Evolutionary conservation across 2,113 vertebrate species (phyloP).

Genomic region (Perognathus longimembris): DNA sequence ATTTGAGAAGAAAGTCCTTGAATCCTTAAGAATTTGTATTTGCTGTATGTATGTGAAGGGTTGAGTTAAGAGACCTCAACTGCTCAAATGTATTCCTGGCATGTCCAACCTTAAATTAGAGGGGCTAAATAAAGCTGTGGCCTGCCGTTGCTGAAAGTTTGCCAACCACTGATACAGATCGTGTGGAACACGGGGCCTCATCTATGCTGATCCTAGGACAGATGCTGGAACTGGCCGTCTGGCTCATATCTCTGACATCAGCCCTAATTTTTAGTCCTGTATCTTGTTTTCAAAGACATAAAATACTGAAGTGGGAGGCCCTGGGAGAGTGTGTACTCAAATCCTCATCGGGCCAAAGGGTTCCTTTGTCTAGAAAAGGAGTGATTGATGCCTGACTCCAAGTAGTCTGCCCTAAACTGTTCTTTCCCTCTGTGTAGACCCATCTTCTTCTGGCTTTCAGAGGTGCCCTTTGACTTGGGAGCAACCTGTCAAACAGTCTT

Average conservation of each 20-base stretch:
- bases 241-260: slow-evolving; percentile 61
- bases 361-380: slow-evolving; percentile 34
- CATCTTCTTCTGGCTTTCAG: slow-evolving; percentile 11
- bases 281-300: slow-evolving; percentile 49
- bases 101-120: slow-evolving; percentile 80
- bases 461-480: slow-evolving; percentile 59
- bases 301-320: not conserved
- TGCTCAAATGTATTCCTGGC: slow-evolving; percentile 78
- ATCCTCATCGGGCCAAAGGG: slow-evolving; percentile 8
- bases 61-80: slow-evolving; percentile 77
- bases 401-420: not conserved
- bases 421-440: slow-evolving; percentile 4
- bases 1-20: slow-evolving; percentile 47
- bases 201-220: slow-evolving; percentile 63
- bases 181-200: slow-evolving; percentile 66
- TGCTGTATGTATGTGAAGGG: slow-evolving; percentile 65
- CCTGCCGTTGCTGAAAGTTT: slow-evolving; percentile 77
- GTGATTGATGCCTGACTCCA: slow-evolving; percentile 43
- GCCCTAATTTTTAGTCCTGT: slow-evolving; percentile 56
- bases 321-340: not conserved
- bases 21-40: slow-evolving; percentile 67
- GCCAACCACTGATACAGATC: slow-evolving; percentile 80
- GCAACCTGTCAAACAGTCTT: slow-evolving; percentile 31
- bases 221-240: slow-evolving; percentile 62
- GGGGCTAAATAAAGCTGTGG: slow-evolving; percentile 81